Base-by-base conservation (phyloP, 2,113 vertebrate species). In the Spea multiplicata region DNA sequence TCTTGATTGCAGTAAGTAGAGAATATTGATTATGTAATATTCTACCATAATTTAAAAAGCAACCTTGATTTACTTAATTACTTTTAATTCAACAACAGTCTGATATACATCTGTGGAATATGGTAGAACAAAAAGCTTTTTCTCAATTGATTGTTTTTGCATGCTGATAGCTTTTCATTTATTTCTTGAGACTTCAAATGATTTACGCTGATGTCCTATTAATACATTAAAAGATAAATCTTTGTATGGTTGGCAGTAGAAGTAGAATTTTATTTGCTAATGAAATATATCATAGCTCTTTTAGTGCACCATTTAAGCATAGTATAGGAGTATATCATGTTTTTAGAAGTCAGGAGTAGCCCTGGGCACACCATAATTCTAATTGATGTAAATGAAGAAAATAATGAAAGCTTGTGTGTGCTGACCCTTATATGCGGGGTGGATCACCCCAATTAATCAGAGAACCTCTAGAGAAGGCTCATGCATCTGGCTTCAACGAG, bases 401-500 rank as follows among this genome's bases (percentile, higher is more conserved):
- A 92, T 91, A 90, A 89, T 88, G 91, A 92, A 94, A 89, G 89
- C 90, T 91, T 90, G 90, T 92, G 89, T 91, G 84, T 89, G 86
- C 85, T 94, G 96, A 95, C 95, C 94, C 94, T 94, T 89, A 93
- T 94, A 91, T 92, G 89, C 87, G 88, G 85, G 87, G 91, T 91
- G 88, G 82, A 90, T 97, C 90, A 95, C 94, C 93, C 92, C 95
- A 95, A 94, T 96, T 96, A 96, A 95, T 96, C 94, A 95, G 90
- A 92, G 88, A 93, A 94, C 88, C 91, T 88, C 88, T 86, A 87
- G 90, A 95, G 90, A 94, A 91, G 90, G 92, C 92, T 88, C 84
- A 91, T 92, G 92, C 93, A 94, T 94, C 93, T 95, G 87, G 84
- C 83, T 71, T 76, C 83, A 90, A 89, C 78, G 84, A 87, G 86